A percentile compares a stretch with the other conserved stretches of the same genome.
Conservation (phyloP, 2,888 invertebrate genomes). For the Meandrusa payeni region DNA sequence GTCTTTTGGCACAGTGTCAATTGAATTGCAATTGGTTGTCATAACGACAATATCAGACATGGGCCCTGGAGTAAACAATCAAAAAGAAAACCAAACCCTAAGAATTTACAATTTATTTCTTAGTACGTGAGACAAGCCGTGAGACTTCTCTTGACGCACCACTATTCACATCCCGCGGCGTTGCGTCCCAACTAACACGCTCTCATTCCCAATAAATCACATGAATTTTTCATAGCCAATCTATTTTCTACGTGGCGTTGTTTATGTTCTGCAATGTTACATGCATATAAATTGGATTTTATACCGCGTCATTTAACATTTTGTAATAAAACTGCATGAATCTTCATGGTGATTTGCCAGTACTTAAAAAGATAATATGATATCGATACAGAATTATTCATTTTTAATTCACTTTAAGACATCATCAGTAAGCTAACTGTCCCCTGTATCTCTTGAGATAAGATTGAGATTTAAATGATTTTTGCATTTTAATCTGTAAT, state of each 20-base stretch:
- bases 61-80: no score
- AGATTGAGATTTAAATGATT: no score
- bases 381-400: neutral
- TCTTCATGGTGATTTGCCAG: neutral
- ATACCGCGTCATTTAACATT: slow-evolving; percentile 34
- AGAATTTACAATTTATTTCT: neutral
- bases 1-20: no score
- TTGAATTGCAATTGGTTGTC: no score
- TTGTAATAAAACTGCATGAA: slow-evolving; percentile 25
- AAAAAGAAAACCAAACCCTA: neutral
- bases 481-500: no score
- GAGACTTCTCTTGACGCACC: neutral
- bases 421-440: no score
- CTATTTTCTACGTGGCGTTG: slow-evolving; percentile 39
- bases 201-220: slow-evolving; percentile 42
- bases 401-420: no score
- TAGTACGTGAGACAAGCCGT: slow-evolving; percentile 1
- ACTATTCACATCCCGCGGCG: slow-evolving; percentile 35
- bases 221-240: slow-evolving; percentile 51
- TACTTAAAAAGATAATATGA: neutral
- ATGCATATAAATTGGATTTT: slow-evolving; percentile 58
- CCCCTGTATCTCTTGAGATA: no score
- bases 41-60: no score
- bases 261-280: slow-evolving; percentile 43
- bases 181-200: slow-evolving; percentile 30